Base-by-base conservation (phyloP, 2,797 vertebrate species). In the Poeciliopsis infans region DNA sequence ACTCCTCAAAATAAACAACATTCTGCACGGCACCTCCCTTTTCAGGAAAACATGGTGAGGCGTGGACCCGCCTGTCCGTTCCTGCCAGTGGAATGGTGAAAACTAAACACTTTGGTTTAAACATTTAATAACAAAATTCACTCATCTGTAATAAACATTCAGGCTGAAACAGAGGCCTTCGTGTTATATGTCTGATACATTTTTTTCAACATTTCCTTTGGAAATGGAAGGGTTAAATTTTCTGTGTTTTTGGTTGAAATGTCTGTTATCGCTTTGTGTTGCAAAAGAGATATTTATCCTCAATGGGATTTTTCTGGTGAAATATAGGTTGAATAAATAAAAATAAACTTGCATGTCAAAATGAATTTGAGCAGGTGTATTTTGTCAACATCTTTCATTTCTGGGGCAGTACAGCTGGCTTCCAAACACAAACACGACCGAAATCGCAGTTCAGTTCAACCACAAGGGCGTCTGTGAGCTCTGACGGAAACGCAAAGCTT, bases 1-100 rank as follows among this genome's bases (percentile, higher is more conserved):
- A 79, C 89, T 94, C 84, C 83, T 89, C 87, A 93, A 75, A 94
- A 94, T 90, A 93, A 93, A 91, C 92, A 92, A 74, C 79, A 36
- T 76, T 10, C 61, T 72, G 75, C 72, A 59, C 5, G 33, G 87
- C 79, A 70, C 88, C 88, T 84, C 84, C 85, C 89, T 76, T 85
- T 72, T 72, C 80, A 79, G 80, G 74, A 89, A 91, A 85, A 79
- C 49, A 72, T 46, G 79, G 83, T 18, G 70, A 91, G 88, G 93
- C 91, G 87, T 84, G 90, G 87, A 85, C 84, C 86, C 84, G 90
- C 83, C 85, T 92, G 89, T 92, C 88, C 82, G 2, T 83, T 69
- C 72, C 45, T 79, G 84, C 82, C 84, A 66, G 74, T 68, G 92
- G 91, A 93, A 93, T 94, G 84, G 83, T 70, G 88, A 95, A 95